A percentile compares a stretch with the other conserved stretches of the same genome.
phyloP scores from a whole-genome alignment of 2,113 vertebrate species.

The Solenodon paradoxus region DNA sequence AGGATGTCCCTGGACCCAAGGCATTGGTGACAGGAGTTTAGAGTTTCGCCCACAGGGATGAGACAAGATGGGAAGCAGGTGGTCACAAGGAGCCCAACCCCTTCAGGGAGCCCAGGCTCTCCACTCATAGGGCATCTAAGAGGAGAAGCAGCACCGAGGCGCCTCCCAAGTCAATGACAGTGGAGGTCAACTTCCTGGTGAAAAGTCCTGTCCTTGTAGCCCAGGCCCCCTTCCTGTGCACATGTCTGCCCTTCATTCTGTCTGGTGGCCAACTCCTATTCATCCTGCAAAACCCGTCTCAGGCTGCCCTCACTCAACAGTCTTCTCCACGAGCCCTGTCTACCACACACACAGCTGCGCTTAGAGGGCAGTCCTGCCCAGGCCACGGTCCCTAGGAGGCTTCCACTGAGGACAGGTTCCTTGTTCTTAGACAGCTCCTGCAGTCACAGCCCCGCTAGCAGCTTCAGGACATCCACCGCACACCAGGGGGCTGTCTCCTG shows the following conservation, averaged over 20 bases:
- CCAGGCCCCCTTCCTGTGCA: background rate
- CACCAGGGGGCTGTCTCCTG: too few relatives aligned
- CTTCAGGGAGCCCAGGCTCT: background rate
- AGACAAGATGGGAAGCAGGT: background rate
- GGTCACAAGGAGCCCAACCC: background rate
- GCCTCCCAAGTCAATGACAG: background rate
- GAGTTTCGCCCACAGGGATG: accelerated
- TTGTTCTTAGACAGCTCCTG: background rate
- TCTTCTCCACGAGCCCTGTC: background rate
- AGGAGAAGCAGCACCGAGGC: background rate
- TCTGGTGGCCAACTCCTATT: background rate
- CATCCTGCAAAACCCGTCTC: background rate
- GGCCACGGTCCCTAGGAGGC: background rate
- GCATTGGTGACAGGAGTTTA: background rate
- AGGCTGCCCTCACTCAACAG: background rate
- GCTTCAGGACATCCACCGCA: accelerated
- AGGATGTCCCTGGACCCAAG: background rate
- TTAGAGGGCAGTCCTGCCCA: background rate
- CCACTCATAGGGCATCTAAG: background rate
- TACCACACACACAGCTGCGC: accelerated
- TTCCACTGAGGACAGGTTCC: background rate
- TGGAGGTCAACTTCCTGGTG: accelerated
- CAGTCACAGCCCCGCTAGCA: too few relatives aligned
- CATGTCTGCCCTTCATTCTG: background rate
- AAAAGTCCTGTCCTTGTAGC: background rate